Evolutionary conservation across 2,113 vertebrate genomes (phyloP).

Genomic region (Trichechus manatus): DNA sequence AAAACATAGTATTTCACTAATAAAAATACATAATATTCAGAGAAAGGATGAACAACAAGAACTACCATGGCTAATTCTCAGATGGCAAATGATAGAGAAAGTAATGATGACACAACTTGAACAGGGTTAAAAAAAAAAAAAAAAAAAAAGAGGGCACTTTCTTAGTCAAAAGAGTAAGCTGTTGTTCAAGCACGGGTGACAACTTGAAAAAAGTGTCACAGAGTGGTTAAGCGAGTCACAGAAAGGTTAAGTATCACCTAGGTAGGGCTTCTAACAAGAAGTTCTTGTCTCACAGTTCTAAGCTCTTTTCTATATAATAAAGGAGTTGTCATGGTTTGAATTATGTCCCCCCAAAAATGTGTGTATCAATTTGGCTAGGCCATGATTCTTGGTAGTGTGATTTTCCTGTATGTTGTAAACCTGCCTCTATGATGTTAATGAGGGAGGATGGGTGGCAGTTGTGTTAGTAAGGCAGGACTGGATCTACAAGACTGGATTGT

Average conservation of each 20-base stretch:
- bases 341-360: too few species aligned
- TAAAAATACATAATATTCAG: neutral
- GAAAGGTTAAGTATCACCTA: neutral
- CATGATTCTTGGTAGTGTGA: too few species aligned
- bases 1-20: neutral
- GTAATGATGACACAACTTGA: neutral
- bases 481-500: too few species aligned
- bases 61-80: neutral
- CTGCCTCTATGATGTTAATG: too few species aligned
- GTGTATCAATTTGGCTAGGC: too few species aligned
- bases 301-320: neutral
- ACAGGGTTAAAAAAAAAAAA: neutral
- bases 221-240: neutral
- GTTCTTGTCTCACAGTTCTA: neutral
- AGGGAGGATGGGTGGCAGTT: too few species aligned
- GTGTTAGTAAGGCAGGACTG: too few species aligned
- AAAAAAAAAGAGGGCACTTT: neutral
- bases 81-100: neutral
- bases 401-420: too few species aligned
- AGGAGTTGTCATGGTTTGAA: too few species aligned
- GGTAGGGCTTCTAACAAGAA: neutral
- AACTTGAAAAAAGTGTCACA: neutral
- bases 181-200: neutral
- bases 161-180: neutral
- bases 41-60: neutral